phyloP scores from a whole-genome alignment of 1,140 invertebrate species.

The Epicauta chinensis region DNA sequence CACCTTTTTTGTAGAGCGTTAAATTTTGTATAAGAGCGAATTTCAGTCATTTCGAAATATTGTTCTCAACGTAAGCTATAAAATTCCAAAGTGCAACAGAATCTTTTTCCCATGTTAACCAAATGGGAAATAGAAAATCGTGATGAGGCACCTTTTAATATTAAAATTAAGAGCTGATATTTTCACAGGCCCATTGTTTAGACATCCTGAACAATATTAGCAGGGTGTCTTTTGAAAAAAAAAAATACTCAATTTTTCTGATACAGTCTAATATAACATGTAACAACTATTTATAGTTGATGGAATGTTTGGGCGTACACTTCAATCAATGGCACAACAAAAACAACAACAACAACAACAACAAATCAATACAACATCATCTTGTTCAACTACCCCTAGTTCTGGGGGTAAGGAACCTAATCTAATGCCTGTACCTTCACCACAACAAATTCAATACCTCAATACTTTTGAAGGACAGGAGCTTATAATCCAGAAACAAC shows the following conservation, averaged over 20 bases:
- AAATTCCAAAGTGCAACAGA: too few relatives aligned
- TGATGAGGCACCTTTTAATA: too few relatives aligned
- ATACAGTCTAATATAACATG: neutral
- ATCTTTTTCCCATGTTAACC: too few relatives aligned
- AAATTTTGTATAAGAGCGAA: too few relatives aligned
- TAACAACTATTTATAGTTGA: conserved; percentile 47
- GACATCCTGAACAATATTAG: too few relatives aligned
- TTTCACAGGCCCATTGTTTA: too few relatives aligned
- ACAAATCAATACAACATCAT: conserved; percentile 40
- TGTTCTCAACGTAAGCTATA: too few relatives aligned
- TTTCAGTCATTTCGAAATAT: too few relatives aligned
- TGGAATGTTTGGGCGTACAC: conserved; percentile 72
- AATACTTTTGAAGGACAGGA: conserved; percentile 95
- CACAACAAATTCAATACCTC: conserved; percentile 92
- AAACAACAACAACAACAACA: conserved; percentile 71
- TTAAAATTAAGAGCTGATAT: neutral
- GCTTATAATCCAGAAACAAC: conserved; percentile 92
- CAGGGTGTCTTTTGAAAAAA: too few relatives aligned
- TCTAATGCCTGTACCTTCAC: conserved; percentile 92
- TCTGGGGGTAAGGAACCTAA: conserved; percentile 66
- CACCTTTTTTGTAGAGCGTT: too few relatives aligned
- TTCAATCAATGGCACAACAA: conserved; percentile 71
- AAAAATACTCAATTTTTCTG: too few relatives aligned
- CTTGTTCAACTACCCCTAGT: conserved; percentile 38
- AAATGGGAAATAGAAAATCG: too few relatives aligned